Conservation (phyloP, 2,888 invertebrate species). For the Xanthorhoe spadicearia region DNA sequence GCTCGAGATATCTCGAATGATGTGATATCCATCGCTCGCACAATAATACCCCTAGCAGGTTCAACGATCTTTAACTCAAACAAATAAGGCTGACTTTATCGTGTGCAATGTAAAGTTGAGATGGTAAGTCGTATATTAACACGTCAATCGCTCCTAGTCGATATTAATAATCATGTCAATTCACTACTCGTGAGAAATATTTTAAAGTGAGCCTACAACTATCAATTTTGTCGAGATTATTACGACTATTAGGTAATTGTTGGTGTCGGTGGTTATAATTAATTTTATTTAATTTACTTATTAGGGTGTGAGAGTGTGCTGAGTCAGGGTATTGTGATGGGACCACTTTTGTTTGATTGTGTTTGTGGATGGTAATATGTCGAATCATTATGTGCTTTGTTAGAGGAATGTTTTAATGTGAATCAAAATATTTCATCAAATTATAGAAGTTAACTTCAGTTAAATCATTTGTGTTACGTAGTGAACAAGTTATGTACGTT, state of each 20-base stretch:
- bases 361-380: conserved; percentile 23
- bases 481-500: neutral
- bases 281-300: conserved; percentile 72
- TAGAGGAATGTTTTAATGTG: conserved; percentile 3
- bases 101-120: conserved; percentile 32
- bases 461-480: neutral
- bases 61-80: conserved; percentile 31
- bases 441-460: neutral
- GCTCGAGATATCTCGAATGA: conserved; percentile 67
- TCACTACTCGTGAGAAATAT: conserved; percentile 76
- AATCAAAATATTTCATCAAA: conserved; percentile 2
- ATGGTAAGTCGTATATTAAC: conserved; percentile 66
- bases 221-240: conserved; percentile 74
- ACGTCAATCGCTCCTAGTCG: conserved; percentile 79
- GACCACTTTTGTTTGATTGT: conserved; percentile 44
- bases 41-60: conserved; percentile 48
- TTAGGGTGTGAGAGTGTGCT: conserved; percentile 67
- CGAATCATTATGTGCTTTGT: conserved; percentile 7
- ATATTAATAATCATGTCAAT: conserved; percentile 82
- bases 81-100: conserved; percentile 44
- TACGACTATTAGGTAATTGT: conserved; percentile 78
- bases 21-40: conserved; percentile 67
- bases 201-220: conserved; percentile 69
- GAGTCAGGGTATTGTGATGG: conserved; percentile 58
- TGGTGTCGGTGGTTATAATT: conserved; percentile 72